phyloP scores from a whole-genome alignment of 2,888 invertebrate species.

The Cataglyphis rosenhaueri region DNA sequence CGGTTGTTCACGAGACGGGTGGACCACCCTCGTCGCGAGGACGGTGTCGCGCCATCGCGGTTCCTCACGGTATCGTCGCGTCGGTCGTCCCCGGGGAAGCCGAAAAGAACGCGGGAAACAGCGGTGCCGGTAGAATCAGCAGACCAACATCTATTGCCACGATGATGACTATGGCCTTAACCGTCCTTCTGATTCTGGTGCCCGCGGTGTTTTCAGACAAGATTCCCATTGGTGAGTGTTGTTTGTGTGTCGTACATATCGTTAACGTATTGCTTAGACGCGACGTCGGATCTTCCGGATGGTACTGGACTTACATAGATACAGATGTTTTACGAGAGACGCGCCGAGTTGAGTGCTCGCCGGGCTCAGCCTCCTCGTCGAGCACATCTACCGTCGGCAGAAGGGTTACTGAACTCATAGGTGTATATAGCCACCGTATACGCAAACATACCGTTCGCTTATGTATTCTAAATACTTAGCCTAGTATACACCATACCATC shows the following conservation, averaged over 20 bases:
- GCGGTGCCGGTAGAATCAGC: constrained; percentile 52
- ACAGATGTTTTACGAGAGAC: constrained; percentile 26
- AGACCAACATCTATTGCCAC: constrained; percentile 62
- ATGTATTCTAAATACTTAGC: constrained; percentile 49
- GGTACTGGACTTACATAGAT: constrained; percentile 51
- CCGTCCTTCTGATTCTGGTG: constrained; percentile 71
- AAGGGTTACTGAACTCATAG: constrained; percentile 52
- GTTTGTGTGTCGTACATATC: constrained; percentile 37
- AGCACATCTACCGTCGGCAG: constrained; percentile 49
- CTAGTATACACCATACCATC: constrained; percentile 3
- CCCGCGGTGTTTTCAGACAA: constrained; percentile 77
- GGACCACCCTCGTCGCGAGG: constrained; percentile 75
- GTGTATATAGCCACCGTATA: constrained; percentile 44
- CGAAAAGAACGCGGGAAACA: constrained; percentile 39
- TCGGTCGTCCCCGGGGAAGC: constrained; percentile 38
- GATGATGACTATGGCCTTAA: constrained; percentile 66
- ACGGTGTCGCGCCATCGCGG: constrained; percentile 68
- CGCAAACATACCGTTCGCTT: constrained; percentile 50
- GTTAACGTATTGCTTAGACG: constrained; percentile 50
- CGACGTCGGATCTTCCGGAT: constrained; percentile 19
- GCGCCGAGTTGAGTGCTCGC: constrained; percentile 46
- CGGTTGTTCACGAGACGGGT: constrained; percentile 79
- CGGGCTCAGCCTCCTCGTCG: constrained; percentile 50
- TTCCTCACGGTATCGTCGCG: constrained; percentile 66
- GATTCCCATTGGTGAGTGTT: constrained; percentile 80